phyloP scores from a whole-genome alignment of 2,888 invertebrate genomes.

The Sialis fuliginosa region DNA sequence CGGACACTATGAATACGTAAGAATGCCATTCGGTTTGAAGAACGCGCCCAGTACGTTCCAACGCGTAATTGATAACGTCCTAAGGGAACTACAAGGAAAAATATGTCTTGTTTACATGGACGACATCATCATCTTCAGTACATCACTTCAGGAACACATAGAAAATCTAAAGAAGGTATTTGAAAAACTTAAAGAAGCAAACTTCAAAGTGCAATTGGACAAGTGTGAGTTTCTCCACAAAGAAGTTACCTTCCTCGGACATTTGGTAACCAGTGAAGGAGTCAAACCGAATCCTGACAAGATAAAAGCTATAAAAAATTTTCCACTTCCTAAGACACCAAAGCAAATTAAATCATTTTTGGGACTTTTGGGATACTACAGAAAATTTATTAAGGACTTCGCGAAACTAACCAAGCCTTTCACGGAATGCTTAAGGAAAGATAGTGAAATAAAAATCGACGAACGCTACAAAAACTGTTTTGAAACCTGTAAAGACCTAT shows the following conservation, averaged over 20 bases:
- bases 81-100: constrained; percentile 16
- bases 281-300: constrained; percentile 15
- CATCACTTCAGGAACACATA: constrained; percentile 10
- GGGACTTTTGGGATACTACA: constrained; percentile 14
- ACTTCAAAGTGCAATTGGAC: constrained; percentile 11
- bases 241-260: constrained; percentile 15
- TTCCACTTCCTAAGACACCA: constrained; percentile 13
- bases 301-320: constrained; percentile 11
- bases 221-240: constrained; percentile 9
- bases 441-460: constrained; percentile 2
- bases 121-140: constrained; percentile 16
- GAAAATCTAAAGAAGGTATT: constrained; percentile 8
- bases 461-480: constrained; percentile 19
- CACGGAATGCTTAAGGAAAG: constrained; percentile 9
- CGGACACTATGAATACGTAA: constrained; percentile 18
- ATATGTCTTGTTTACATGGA: constrained; percentile 18
- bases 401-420: constrained; percentile 12
- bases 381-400: constrained; percentile 13
- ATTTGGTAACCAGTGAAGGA: constrained; percentile 14
- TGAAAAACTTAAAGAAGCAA: constrained; percentile 7
- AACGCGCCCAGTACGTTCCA: constrained; percentile 23
- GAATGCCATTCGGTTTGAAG: constrained; percentile 22
- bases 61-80: constrained; percentile 19
- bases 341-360: constrained; percentile 15
- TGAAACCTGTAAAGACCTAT: constrained; percentile 16